Evolutionary conservation across 2,888 invertebrate genomes (phyloP), one percentile per base, ranked within the genome.

Genomic region (Seira musarum): DNA sequence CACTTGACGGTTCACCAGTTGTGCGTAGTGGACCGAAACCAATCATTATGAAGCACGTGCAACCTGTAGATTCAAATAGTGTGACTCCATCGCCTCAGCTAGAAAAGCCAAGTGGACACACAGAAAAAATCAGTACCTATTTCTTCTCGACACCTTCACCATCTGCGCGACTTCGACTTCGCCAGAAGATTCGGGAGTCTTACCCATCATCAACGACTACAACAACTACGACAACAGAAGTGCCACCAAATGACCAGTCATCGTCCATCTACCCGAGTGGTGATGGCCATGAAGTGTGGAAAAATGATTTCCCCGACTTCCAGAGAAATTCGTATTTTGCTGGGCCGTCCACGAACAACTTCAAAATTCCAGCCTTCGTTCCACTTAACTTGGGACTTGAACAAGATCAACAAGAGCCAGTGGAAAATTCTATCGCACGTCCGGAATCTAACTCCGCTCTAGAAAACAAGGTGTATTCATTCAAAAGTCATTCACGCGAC

Each of bases 91-190:
- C 78, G 2, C 84, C 83, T 13, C 85, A 85, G 68, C 57, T 86
- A n/a, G 86, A 86, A 69, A 81, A 82, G 69, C 86, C 86, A 3
- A 76, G 76, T 1, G 82, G 75, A 15, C 82, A 77, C 63, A 85
- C 84, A 0, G 85, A 86, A 46, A 82, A 84, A 74, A 81, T 82
- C 8, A 86, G 82, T 57, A 82, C 83, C 0, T 83, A 82, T 40
- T 82, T 80, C 40, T 75, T 83, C 25, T 78, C 84, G 0, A 81
- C 82, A 1, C 82, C 82, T 8, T 30, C 77, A 2, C 79, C 79
- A 0, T 72, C 79, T 0, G 21, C 66, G 0, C 19, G 79, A 1
- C 35, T 79, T 3, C 46, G 79, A 3, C 15, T 79, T 10, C n/a
- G 79, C 6, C 79, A 72, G 69, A 72, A 69, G 19, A 64, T 73